phyloP scores from a whole-genome alignment of 2,888 invertebrate genomes.

The Mystacides longicornis region DNA sequence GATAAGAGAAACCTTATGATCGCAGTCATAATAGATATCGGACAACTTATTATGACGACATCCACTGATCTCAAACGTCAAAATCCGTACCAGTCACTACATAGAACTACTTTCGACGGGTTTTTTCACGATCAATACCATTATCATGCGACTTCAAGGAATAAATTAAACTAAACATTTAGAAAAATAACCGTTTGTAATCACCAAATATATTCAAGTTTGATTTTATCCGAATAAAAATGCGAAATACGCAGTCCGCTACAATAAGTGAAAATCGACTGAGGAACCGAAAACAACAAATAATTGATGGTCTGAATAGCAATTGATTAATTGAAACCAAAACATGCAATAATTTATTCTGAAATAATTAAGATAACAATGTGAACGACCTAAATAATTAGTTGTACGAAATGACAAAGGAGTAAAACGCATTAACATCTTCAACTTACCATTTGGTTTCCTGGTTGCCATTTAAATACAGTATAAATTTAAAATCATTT shows the following conservation, averaged over 20 bases:
- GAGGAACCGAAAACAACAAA: too few species aligned
- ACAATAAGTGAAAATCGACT: too few species aligned
- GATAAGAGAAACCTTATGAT: not conserved
- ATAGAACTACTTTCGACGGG: constrained; percentile 9
- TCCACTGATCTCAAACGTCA: not conserved
- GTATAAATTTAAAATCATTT: too few species aligned
- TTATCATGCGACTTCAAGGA: too few species aligned
- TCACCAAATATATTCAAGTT: too few species aligned
- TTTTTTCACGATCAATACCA: too few species aligned
- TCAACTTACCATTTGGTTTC: constrained; percentile 12
- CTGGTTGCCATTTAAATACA: constrained; percentile 10
- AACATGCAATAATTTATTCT: not conserved
- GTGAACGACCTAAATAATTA: not conserved
- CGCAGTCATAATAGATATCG: not conserved
- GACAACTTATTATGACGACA: not conserved
- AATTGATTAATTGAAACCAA: too few species aligned
- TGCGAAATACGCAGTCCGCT: too few species aligned
- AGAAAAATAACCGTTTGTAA: too few species aligned
- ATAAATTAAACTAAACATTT: too few species aligned
- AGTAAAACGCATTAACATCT: constrained; percentile 2
- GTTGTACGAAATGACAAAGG: not conserved
- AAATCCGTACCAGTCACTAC: constrained; percentile 11
- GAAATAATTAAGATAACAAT: not conserved
- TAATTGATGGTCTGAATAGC: too few species aligned
- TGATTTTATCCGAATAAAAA: too few species aligned